Evolutionary conservation across 2,888 invertebrate genomes (phyloP).

Genomic region (Cepaea hortensis): DNA sequence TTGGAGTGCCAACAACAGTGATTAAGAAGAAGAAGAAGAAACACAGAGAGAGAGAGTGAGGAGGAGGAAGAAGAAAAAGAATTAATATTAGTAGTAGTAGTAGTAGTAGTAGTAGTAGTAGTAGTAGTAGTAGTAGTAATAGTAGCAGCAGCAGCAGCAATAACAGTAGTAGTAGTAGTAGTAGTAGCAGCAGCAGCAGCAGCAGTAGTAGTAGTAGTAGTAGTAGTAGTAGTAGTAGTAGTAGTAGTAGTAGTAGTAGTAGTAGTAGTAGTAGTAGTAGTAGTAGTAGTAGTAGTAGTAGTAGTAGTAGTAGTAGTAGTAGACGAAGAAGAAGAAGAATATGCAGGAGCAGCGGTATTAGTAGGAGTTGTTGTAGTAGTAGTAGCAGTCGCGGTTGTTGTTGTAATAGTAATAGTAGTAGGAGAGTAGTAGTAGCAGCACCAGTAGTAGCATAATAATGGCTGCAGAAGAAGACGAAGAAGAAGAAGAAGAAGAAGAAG

Average conservation of each 20-base stretch:
- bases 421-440: too few species aligned
- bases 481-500: not conserved
- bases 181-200: not conserved
- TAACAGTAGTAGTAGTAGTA: not conserved
- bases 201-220: constrained; percentile 23
- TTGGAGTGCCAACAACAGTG: too few species aligned
- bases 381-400: too few species aligned
- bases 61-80: too few species aligned
- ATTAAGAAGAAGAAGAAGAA: too few species aligned
- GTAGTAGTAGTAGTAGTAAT: constrained; percentile 15
- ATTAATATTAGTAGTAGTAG: constrained; percentile 1
- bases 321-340: constrained; percentile 14
- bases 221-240: constrained; percentile 32
- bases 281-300: constrained; percentile 22
- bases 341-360: too few species aligned
- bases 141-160: not conserved
- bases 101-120: constrained; percentile 34
- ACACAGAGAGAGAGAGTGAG: too few species aligned
- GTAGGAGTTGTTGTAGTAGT: too few species aligned
- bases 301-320: not conserved
- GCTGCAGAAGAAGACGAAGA: too few species aligned
- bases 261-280: constrained; percentile 30
- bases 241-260: constrained; percentile 34
- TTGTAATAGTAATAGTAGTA: too few species aligned
- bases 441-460: too few species aligned